Evolutionary conservation across 2,797 vertebrate species (phyloP).

Genomic region (Pangasius macronema): DNA sequence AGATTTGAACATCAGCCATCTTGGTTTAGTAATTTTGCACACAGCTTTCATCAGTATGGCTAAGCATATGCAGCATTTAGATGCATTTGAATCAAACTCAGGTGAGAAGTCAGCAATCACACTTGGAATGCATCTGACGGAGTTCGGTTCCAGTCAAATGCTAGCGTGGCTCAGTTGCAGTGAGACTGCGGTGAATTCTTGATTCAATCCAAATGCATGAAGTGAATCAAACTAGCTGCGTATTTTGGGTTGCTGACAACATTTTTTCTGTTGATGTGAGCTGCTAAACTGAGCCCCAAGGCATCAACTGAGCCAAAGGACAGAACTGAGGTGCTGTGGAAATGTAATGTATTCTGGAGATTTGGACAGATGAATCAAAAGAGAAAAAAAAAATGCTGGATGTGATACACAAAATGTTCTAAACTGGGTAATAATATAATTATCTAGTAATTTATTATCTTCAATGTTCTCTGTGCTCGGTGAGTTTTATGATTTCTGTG

Average conservation of each 20-base stretch:
- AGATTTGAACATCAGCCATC: not conserved
- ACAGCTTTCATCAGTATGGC: not conserved
- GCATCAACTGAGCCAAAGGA: not conserved
- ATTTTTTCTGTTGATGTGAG: not conserved
- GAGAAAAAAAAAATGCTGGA: not conserved
- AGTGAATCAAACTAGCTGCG: not conserved
- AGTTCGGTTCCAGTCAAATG: not conserved
- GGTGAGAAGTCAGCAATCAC: not conserved
- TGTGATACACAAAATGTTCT: not conserved
- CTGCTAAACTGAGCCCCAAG: no score
- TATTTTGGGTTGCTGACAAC: not conserved
- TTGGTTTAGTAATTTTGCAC: not conserved
- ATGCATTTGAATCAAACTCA: not conserved
- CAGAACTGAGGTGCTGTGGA: not conserved
- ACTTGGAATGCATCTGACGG: not conserved
- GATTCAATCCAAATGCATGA: not conserved
- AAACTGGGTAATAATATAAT: not conserved
- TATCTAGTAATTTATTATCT: not conserved
- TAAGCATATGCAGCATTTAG: not conserved
- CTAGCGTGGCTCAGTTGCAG: not conserved
- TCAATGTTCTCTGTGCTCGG: not conserved
- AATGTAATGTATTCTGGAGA: slow-evolving; percentile 9
- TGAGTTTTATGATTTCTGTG: not conserved
- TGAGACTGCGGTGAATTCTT: not conserved
- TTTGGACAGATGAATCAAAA: not conserved